A percentile compares a stretch with the other conserved stretches of the same genome.
Conservation (phyloP, 2,113 vertebrate species). For the Coturnix japonica region DNA sequence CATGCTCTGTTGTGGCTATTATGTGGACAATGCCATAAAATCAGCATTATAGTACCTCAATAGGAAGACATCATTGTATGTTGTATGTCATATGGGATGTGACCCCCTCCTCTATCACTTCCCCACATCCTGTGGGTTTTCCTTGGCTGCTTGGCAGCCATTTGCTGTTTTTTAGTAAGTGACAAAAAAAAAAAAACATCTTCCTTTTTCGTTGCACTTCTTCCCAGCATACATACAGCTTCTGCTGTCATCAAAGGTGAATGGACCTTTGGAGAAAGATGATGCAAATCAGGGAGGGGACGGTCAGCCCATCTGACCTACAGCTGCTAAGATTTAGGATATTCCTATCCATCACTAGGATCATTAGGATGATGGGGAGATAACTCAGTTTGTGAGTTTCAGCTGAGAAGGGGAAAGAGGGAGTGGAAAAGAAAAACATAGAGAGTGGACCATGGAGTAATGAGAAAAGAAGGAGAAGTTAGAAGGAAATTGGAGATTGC, state of each 20-base stretch:
- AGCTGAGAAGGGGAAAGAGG: not conserved
- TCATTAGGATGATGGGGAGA: not conserved
- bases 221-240: not conserved
- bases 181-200: not conserved
- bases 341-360: not conserved
- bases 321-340: not conserved
- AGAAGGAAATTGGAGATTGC: not conserved
- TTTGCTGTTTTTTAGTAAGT: not conserved
- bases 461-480: not conserved
- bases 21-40: not conserved
- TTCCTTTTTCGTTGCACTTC: not conserved
- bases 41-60: not conserved
- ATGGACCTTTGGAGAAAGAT: not conserved
- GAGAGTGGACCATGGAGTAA: not conserved
- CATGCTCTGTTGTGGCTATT: not conserved
- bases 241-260: not conserved
- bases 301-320: not conserved
- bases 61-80: not conserved
- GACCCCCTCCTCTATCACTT: not conserved
- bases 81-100: not conserved
- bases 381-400: not conserved
- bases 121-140: fast-evolving
- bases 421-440: not conserved
- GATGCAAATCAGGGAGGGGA: not conserved
- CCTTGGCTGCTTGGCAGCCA: not conserved